These are phyloP conservation scores for Magallana angulata DNA, from an alignment of 1,140 invertebrate genomes.

Conservation along the genomic window DNA sequence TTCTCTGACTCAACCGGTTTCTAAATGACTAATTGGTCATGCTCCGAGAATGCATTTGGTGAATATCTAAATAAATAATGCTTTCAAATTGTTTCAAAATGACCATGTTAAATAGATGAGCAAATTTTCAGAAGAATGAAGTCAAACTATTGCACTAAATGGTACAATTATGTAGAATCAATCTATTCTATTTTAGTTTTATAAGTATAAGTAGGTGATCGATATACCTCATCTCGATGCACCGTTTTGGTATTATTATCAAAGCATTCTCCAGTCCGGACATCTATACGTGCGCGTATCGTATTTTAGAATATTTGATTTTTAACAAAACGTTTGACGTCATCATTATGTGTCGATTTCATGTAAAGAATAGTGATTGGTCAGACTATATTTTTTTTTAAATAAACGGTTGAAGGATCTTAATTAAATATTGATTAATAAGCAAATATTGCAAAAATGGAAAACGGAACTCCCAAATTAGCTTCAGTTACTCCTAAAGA, in stretches of 20 bases:
- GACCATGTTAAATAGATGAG: no score
- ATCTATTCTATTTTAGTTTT: neutral
- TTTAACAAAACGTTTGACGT: conserved; percentile 16
- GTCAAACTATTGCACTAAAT: neutral
- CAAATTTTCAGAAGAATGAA: neutral
- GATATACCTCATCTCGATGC: neutral
- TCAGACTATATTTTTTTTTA: neutral
- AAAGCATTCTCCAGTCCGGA: neutral
- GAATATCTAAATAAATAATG: no score
- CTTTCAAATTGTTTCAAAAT: no score
- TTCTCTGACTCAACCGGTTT: no score
- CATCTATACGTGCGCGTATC: neutral
- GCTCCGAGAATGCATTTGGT: no score
- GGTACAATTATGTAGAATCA: neutral
- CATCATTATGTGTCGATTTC: conserved; percentile 8
- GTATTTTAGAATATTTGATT: conserved; percentile 16
- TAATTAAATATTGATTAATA: conserved; percentile 32
- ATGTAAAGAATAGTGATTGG: neutral
- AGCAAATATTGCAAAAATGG: conserved; percentile 18
- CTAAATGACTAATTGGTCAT: no score
- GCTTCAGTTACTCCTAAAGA: neutral
- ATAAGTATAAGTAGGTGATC: neutral
- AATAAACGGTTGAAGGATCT: neutral
- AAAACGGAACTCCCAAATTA: conserved; percentile 22
- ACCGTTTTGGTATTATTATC: neutral